Conservation (phyloP, 2,888 invertebrate genomes). For the Trichogramma dendrolimi region DNA sequence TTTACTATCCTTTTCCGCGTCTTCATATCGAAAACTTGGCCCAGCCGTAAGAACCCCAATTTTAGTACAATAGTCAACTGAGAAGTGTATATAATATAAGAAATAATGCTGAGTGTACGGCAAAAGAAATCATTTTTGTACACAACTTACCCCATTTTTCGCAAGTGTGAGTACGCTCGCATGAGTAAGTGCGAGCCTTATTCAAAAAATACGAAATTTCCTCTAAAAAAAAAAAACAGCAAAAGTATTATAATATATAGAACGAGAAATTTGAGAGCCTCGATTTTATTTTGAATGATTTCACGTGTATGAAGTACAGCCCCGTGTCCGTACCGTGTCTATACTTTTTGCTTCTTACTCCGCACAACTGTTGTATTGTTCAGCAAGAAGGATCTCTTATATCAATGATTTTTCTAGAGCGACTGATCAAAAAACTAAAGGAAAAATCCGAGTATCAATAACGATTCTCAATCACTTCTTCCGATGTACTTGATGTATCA, state of each 20-base stretch:
- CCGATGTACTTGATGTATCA: too few relatives aligned
- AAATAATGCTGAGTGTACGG: slow-evolving; percentile 43
- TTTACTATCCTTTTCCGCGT: slow-evolving; percentile 42
- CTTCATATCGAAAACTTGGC: slow-evolving; percentile 25
- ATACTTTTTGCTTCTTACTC: slow-evolving; percentile 3
- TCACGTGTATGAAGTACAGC: background rate
- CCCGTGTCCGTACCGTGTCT: background rate
- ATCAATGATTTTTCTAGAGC: slow-evolving; percentile 10
- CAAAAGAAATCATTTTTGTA: slow-evolving; percentile 41
- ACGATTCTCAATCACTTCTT: too few relatives aligned
- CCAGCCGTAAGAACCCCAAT: slow-evolving; percentile 41
- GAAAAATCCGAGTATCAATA: too few relatives aligned
- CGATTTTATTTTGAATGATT: slow-evolving; percentile 27
- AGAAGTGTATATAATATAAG: slow-evolving; percentile 28
- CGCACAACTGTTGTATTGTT: too few relatives aligned
- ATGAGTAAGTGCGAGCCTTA: slow-evolving; percentile 32
- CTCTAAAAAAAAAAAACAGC: slow-evolving; percentile 23
- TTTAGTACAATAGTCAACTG: slow-evolving; percentile 44
- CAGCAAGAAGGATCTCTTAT: slow-evolving; percentile 27
- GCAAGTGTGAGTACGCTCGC: slow-evolving; percentile 31
- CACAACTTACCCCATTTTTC: slow-evolving; percentile 43
- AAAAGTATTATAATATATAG: slow-evolving; percentile 9
- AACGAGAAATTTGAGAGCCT: background rate
- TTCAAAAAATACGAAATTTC: slow-evolving; percentile 33
- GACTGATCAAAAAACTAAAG: too few relatives aligned